A percentile compares a stretch with the other conserved stretches of the same genome.
These are phyloP conservation scores for Campoletis sonorensis DNA, from an alignment of 1,140 invertebrate species.

Conservation along the genomic window DNA sequence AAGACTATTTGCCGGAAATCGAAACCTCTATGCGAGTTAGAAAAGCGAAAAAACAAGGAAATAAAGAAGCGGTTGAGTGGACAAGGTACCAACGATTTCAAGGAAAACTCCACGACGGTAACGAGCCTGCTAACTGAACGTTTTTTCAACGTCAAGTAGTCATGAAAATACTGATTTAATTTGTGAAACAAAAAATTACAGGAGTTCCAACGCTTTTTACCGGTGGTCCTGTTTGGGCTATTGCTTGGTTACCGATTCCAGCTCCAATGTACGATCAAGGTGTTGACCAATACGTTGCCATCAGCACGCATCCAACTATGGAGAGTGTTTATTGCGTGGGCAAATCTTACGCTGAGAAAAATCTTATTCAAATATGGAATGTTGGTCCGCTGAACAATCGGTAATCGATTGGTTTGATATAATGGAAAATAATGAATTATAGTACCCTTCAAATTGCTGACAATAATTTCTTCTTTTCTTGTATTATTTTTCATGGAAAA, in stretches of 20 bases:
- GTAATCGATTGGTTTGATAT: constrained; percentile 53
- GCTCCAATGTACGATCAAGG: constrained; percentile 62
- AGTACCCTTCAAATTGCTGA: not conserved
- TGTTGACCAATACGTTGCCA: constrained; percentile 77
- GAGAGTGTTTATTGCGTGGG: constrained; percentile 70
- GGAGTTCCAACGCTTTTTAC: constrained; percentile 77
- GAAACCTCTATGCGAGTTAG: constrained; percentile 67
- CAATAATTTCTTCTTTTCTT: not conserved
- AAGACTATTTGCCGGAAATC: constrained; percentile 70
- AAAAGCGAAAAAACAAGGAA: constrained; percentile 46
- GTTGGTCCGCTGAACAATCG: constrained; percentile 73
- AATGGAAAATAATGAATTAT: not conserved
- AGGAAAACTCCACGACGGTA: not conserved
- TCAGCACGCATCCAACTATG: constrained; percentile 75
- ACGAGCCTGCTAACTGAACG: not conserved
- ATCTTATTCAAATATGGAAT: constrained; percentile 81
- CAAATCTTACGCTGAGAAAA: constrained; percentile 69
- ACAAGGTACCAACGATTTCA: constrained; percentile 9
- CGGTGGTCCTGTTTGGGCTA: constrained; percentile 79
- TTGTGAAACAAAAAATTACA: too few species aligned
- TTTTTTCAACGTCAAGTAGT: too few species aligned
- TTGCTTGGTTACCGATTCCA: constrained; percentile 79
- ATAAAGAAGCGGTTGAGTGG: constrained; percentile 14
- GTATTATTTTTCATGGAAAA: not conserved
- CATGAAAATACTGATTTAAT: too few species aligned